These are phyloP conservation scores for Gisinianus flammeolus DNA, from an alignment of 2,888 invertebrate genomes.

Conservation along the genomic window DNA sequence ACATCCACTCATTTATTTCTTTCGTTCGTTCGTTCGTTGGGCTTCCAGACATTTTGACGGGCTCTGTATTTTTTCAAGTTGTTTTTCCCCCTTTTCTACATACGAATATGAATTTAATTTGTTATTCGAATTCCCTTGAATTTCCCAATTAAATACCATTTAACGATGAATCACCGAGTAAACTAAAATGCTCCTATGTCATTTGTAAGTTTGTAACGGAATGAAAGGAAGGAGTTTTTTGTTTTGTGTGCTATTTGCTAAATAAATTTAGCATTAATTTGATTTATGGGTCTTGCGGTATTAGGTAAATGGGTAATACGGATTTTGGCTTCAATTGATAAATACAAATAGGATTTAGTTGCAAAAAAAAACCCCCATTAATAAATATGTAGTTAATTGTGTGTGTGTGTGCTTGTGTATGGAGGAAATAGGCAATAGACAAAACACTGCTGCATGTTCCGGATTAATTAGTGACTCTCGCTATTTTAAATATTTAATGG, in stretches of 20 bases:
- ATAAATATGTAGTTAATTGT: background rate
- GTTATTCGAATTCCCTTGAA: background rate
- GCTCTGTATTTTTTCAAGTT: background rate
- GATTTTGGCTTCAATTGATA: too few relatives aligned
- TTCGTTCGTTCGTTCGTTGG: too few relatives aligned
- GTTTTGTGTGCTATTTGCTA: background rate
- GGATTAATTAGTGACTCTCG: background rate
- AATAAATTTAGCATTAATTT: background rate
- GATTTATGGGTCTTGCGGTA: background rate
- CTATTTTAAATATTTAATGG: background rate
- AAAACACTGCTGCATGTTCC: background rate
- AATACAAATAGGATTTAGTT: too few relatives aligned
- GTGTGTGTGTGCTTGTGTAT: background rate
- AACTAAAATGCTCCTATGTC: background rate
- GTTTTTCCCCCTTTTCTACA: background rate
- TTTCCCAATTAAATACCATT: background rate
- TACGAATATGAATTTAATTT: background rate
- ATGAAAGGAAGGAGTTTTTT: background rate
- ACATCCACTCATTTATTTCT: background rate
- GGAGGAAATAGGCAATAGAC: background rate
- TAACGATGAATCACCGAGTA: background rate
- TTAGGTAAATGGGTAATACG: too few relatives aligned
- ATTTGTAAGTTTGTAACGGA: too few relatives aligned
- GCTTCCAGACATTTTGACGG: too few relatives aligned
- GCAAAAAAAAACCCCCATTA: too few relatives aligned